phyloP scores from a whole-genome alignment of 2,888 invertebrate genomes.

The Ametastegia equiseti region DNA sequence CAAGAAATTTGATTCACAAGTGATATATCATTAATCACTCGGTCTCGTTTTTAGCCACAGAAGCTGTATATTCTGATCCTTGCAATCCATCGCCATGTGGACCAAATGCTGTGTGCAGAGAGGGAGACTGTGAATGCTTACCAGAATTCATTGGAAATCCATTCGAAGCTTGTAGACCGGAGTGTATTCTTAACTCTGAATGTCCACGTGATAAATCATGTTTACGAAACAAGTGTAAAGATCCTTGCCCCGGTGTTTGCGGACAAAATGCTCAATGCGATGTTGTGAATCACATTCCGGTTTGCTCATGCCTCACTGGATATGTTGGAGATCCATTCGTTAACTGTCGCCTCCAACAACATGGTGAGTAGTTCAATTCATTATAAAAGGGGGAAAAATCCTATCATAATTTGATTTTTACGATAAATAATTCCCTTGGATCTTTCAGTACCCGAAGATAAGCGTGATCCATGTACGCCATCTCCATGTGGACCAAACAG shows the following conservation, averaged over 20 bases:
- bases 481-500: conserved; percentile 75
- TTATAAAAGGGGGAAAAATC: not conserved
- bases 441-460: conserved; percentile 61
- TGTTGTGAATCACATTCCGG: conserved; percentile 85
- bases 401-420: conserved; percentile 28
- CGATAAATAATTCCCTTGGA: not conserved
- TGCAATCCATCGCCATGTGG: conserved; percentile 87
- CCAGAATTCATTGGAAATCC: conserved; percentile 86
- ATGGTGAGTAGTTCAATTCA: conserved; percentile 51
- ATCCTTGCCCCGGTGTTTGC: conserved; percentile 91
- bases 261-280: conserved; percentile 87
- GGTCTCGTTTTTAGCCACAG: conserved; percentile 54
- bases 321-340: conserved; percentile 76
- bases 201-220: conserved; percentile 88
- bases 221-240: conserved; percentile 87
- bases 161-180: conserved; percentile 85
- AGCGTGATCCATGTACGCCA: conserved; percentile 71
- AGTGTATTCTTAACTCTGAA: conserved; percentile 88
- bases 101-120: conserved; percentile 84
- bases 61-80: conserved; percentile 76
- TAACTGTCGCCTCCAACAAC: conserved; percentile 68
- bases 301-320: conserved; percentile 78
- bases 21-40: conserved; percentile 27
- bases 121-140: conserved; percentile 85
- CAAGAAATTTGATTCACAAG: not conserved